These are phyloP conservation scores for Limnephilus auricula DNA, from an alignment of 2,888 invertebrate species.

Conservation along the genomic window DNA sequence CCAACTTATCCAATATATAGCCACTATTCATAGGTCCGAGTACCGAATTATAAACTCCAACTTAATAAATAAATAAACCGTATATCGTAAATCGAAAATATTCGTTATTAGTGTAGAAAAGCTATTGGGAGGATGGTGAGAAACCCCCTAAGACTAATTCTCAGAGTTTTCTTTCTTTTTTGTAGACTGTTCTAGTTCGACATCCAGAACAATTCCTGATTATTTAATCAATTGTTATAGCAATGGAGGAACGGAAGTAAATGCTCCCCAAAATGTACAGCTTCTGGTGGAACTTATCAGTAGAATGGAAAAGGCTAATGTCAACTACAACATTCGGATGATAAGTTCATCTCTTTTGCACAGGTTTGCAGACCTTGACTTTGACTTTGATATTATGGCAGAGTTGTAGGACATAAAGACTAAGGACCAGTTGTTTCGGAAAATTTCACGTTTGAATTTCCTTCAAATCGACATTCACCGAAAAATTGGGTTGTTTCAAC, in stretches of 20 bases:
- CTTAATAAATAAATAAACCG: no score
- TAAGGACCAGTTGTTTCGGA: no score
- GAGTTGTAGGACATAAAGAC: not conserved
- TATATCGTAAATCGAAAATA: no score
- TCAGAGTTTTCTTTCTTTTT: not conserved
- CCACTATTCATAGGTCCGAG: no score
- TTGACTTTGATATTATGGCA: constrained; percentile 1
- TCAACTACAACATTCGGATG: constrained; percentile 77
- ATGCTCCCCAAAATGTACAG: constrained; percentile 79
- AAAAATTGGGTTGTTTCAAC: no score
- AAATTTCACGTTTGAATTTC: no score
- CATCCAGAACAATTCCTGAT: constrained; percentile 77
- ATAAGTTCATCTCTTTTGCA: constrained; percentile 78
- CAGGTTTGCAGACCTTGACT: constrained; percentile 72
- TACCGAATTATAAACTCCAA: no score
- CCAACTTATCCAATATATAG: no score
- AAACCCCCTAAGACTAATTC: no score
- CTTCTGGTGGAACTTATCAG: constrained; percentile 80
- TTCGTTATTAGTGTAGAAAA: no score
- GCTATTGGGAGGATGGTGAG: no score
- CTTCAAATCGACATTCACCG: no score
- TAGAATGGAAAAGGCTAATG: constrained; percentile 78
- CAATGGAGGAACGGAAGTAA: constrained; percentile 73
- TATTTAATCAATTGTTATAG: constrained; percentile 80
- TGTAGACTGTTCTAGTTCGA: constrained; percentile 68